A percentile compares a stretch with the other conserved stretches of the same genome.
Conservation (phyloP, 2,888 invertebrate species). For the Helicoverpa assulta region DNA sequence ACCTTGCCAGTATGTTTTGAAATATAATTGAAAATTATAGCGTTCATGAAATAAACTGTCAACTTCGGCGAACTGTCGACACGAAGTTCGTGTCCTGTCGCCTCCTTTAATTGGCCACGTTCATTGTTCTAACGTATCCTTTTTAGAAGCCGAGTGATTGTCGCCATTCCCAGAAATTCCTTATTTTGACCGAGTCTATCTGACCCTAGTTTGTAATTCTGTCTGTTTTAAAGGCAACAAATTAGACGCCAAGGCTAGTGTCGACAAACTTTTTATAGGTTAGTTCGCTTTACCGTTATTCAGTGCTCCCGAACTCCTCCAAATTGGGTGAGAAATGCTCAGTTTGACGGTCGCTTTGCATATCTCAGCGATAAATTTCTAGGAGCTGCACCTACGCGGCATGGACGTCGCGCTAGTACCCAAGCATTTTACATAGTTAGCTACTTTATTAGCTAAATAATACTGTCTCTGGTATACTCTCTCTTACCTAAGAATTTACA, state of each 20-base stretch:
- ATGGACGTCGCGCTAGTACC: conserved; percentile 59
- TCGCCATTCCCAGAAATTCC: conserved; percentile 70
- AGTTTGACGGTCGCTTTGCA: conserved; percentile 78
- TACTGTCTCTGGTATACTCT: conserved; percentile 52
- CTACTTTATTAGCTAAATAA: conserved; percentile 68
- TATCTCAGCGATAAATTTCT: conserved; percentile 79
- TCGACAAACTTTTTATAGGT: conserved; percentile 76
- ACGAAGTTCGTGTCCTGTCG: conserved; percentile 80
- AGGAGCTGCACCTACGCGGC: conserved; percentile 64
- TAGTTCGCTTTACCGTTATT: conserved; percentile 65
- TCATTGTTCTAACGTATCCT: conserved; percentile 76
- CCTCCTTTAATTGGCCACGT: conserved; percentile 81
- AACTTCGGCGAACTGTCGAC: conserved; percentile 74
- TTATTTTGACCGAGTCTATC: conserved; percentile 68
- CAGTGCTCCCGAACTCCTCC: conserved; percentile 68
- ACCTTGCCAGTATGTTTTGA: conserved; percentile 70
- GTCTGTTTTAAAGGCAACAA: conserved; percentile 71
- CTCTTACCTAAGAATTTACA: conserved; percentile 51
- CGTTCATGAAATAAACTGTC: conserved; percentile 78
- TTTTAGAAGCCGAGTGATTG: conserved; percentile 71
- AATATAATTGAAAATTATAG: conserved; percentile 83
- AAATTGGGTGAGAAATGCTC: conserved; percentile 82
- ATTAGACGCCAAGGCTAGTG: conserved; percentile 68
- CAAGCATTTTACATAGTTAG: conserved; percentile 56
- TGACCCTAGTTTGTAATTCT: conserved; percentile 67